Conservation (phyloP, 2,888 invertebrate species). For the Spodoptera picta region DNA sequence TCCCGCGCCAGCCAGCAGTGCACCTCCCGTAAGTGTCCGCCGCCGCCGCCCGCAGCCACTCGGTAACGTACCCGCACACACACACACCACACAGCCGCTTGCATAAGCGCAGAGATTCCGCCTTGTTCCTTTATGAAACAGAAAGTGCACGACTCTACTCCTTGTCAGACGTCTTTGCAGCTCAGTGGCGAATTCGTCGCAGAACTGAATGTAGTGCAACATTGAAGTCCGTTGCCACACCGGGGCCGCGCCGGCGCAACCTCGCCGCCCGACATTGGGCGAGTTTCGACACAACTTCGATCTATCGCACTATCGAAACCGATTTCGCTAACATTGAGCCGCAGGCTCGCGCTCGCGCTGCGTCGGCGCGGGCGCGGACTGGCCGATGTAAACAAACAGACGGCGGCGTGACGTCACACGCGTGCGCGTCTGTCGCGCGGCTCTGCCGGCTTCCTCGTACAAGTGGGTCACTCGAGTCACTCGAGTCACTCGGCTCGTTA, state of each 20-base stretch:
- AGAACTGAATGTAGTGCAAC: slow-evolving; percentile 41
- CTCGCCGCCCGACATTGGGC: slow-evolving; percentile 68
- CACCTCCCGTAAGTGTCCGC: slow-evolving; percentile 66
- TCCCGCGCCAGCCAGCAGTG: slow-evolving; percentile 45
- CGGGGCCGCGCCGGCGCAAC: slow-evolving; percentile 60
- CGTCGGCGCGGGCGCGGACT: neutral
- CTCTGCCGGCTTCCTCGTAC: slow-evolving; percentile 24
- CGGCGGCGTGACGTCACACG: slow-evolving; percentile 16
- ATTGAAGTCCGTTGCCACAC: slow-evolving; percentile 61
- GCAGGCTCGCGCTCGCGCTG: neutral
- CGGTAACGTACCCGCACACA: slow-evolving; percentile 76
- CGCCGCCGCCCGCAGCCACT: slow-evolving; percentile 44
- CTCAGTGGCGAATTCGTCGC: slow-evolving; percentile 1
- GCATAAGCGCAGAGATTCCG: slow-evolving; percentile 62
- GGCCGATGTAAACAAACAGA: slow-evolving; percentile 41
- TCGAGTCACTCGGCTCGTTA: slow-evolving; percentile 20
- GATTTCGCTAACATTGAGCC: slow-evolving; percentile 73
- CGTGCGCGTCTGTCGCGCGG: slow-evolving; percentile 3
- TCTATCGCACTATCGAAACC: slow-evolving; percentile 63
- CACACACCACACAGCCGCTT: slow-evolving; percentile 52
- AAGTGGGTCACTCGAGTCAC: slow-evolving; percentile 37
- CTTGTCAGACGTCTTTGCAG: neutral
- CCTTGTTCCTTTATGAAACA: slow-evolving; percentile 59
- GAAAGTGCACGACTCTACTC: slow-evolving; percentile 34
- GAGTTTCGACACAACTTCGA: slow-evolving; percentile 67